A percentile compares a stretch with the other conserved stretches of the same genome.
These are phyloP conservation scores for Grammomys surdaster DNA, from an alignment of 2,113 vertebrate genomes.

Conservation along the genomic window DNA sequence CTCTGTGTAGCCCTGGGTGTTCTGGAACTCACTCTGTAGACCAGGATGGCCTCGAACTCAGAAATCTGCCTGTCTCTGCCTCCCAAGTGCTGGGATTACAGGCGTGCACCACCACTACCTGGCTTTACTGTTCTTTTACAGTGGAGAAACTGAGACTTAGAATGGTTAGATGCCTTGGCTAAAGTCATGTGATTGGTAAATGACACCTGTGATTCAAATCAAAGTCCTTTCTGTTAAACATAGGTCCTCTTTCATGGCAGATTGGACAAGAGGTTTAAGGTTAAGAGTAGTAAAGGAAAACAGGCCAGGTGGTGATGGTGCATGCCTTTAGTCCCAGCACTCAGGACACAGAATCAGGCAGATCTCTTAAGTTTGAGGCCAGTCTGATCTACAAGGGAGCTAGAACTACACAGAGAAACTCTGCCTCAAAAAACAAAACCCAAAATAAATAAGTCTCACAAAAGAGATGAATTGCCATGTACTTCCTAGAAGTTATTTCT, in stretches of 20 bases:
- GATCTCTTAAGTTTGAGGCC: neutral
- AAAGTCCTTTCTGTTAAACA: neutral
- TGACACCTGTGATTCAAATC: conserved; percentile 9
- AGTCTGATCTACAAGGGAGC: neutral
- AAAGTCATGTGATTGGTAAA: neutral
- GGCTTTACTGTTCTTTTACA: neutral
- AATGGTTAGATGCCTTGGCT: neutral
- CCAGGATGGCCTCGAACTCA: too few relatives aligned
- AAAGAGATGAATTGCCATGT: neutral
- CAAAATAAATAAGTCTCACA: neutral
- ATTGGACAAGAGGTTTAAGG: neutral
- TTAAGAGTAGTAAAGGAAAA: neutral
- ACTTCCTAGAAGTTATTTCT: neutral
- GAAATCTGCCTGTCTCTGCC: too few relatives aligned
- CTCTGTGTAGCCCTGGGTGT: too few relatives aligned
- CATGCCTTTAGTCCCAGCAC: neutral
- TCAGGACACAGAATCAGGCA: too few relatives aligned
- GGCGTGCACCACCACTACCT: too few relatives aligned
- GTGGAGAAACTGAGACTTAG: neutral
- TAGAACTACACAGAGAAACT: neutral
- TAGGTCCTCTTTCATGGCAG: neutral
- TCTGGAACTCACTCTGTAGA: too few relatives aligned
- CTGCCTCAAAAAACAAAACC: neutral
- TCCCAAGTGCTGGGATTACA: too few relatives aligned
- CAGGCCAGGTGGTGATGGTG: neutral